Conservation (phyloP, 2,797 vertebrate genomes). For the Acanthurus tractus region DNA sequence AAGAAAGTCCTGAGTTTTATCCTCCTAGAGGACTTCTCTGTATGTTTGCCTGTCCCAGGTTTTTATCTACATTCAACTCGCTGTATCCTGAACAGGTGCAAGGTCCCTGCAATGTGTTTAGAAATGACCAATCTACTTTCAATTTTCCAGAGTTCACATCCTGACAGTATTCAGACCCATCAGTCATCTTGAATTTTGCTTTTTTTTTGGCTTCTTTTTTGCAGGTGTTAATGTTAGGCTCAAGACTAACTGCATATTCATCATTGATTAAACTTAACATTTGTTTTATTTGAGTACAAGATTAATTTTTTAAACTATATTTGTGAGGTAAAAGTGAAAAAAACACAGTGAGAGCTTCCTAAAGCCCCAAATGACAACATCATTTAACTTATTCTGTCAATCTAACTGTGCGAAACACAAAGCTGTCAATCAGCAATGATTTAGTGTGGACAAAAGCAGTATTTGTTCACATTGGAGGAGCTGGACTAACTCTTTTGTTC, state of each 20-base stretch:
- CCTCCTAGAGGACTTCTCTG: conserved; percentile 20
- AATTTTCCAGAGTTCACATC: background rate
- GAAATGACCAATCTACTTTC: background rate
- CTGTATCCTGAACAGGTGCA: background rate
- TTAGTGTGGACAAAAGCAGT: background rate
- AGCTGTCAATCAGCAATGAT: background rate
- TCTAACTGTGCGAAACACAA: background rate
- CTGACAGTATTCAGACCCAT: background rate
- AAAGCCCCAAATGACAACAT: background rate
- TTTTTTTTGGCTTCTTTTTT: background rate
- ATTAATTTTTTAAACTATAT: too few relatives aligned
- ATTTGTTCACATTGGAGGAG: background rate
- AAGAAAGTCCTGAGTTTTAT: conserved; percentile 13
- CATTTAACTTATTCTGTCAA: background rate
- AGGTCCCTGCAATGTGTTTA: background rate
- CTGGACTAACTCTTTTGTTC: background rate
- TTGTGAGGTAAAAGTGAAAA: background rate
- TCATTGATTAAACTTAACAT: background rate
- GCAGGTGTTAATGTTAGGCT: too few relatives aligned
- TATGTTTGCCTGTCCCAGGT: conserved; percentile 13
- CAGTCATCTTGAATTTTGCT: too few relatives aligned
- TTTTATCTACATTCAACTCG: conserved; percentile 1
- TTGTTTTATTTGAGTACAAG: background rate
- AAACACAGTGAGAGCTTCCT: background rate
- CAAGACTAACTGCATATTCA: background rate